These are phyloP conservation scores for Entomobrya multifasciata DNA, from an alignment of 2,888 invertebrate species.

Conservation along the genomic window DNA sequence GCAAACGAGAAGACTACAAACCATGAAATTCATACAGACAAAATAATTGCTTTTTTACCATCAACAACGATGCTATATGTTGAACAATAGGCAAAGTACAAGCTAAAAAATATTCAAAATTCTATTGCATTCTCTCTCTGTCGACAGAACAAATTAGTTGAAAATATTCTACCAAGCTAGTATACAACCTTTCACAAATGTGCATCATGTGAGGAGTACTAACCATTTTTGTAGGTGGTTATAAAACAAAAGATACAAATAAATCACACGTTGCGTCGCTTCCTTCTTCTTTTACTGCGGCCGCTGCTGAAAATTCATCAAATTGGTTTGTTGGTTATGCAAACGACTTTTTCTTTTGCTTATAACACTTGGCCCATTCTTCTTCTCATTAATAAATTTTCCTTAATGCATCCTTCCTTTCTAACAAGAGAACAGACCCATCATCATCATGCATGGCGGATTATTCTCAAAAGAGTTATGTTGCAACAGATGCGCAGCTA, in stretches of 20 bases:
- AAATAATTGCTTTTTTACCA: constrained; percentile 60
- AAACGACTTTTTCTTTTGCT: background rate
- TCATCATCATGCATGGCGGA: constrained; percentile 13
- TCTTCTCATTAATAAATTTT: constrained; percentile 37
- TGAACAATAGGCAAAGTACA: background rate
- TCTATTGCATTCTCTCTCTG: background rate
- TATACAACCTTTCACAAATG: no score
- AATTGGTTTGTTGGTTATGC: background rate
- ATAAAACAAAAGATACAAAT: background rate
- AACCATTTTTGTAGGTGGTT: background rate
- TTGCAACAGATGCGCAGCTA: constrained; percentile 66
- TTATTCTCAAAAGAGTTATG: constrained; percentile 33
- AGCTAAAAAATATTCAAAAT: background rate
- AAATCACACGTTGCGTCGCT: constrained; percentile 10
- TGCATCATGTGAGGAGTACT: no score
- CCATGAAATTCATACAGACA: constrained; percentile 55
- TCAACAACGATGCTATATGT: background rate
- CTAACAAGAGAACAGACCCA: background rate
- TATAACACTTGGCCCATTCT: background rate
- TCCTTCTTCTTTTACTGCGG: background rate
- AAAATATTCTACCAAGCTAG: no score
- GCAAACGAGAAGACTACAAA: constrained; percentile 9
- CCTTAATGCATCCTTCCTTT: constrained; percentile 10
- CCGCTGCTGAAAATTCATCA: constrained; percentile 6
- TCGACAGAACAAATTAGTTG: no score